These are phyloP conservation scores for Dolichallabes microphthalmus DNA, from an alignment of 2,113 vertebrate species.

Conservation along the genomic window DNA sequence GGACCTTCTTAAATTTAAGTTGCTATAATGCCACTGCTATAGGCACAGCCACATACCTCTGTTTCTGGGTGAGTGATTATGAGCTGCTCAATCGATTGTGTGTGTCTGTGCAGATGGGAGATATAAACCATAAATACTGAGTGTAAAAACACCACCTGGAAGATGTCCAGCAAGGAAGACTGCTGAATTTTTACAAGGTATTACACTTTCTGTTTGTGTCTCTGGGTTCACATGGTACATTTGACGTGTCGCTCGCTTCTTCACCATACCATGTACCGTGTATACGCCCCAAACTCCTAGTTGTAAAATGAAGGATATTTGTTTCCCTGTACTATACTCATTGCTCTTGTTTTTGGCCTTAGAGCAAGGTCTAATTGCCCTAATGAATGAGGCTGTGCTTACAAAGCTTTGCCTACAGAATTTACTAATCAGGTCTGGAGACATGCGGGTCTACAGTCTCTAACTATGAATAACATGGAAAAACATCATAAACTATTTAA, in stretches of 20 bases:
- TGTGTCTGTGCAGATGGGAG: background rate
- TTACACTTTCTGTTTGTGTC: background rate
- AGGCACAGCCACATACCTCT: background rate
- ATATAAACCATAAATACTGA: slow-evolving; percentile 10
- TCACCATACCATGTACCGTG: background rate
- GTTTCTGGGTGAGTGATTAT: background rate
- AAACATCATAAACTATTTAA: too few species aligned
- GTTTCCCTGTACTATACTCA: background rate
- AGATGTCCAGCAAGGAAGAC: background rate
- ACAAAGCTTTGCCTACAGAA: background rate
- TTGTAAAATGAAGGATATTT: background rate
- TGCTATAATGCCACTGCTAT: background rate
- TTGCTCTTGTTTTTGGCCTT: background rate
- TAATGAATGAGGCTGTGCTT: background rate
- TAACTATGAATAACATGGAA: background rate
- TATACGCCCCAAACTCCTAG: background rate
- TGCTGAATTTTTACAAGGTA: background rate
- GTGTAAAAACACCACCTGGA: background rate
- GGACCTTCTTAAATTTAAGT: background rate
- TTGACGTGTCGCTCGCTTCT: background rate
- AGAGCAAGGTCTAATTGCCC: background rate
- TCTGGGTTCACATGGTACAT: background rate
- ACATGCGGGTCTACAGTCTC: background rate
- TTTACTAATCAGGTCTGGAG: background rate
- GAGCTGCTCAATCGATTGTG: background rate